phyloP scores from a whole-genome alignment of 2,888 invertebrate species.

The Disparrhopalites patrizii region DNA sequence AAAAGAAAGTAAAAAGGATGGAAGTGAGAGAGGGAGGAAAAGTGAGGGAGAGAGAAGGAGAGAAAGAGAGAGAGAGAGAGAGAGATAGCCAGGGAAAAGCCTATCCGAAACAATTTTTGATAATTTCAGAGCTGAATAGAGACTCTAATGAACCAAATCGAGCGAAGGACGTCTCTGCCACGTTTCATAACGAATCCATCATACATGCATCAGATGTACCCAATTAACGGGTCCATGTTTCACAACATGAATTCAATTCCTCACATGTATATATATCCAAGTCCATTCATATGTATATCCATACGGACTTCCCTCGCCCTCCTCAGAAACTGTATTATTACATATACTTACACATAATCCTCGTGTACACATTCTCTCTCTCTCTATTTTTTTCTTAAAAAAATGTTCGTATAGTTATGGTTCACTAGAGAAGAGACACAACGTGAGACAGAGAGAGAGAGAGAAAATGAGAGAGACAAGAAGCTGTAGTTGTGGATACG shows the following conservation, averaged over 20 bases:
- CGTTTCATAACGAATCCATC: constrained; percentile 5
- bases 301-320: too few relatives aligned
- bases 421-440: not conserved
- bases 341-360: not conserved
- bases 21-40: not conserved
- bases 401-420: not conserved
- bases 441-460: not conserved
- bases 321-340: not conserved
- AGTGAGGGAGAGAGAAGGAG: not conserved
- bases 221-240: constrained; percentile 18
- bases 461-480: not conserved
- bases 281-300: too few relatives aligned
- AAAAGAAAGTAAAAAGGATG: too few relatives aligned
- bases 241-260: constrained; percentile 23
- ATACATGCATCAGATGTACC: constrained; percentile 3
- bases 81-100: constrained; percentile 25
- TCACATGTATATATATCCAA: not conserved
- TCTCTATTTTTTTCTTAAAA: not conserved
- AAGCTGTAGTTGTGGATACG: too few relatives aligned
- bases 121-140: constrained; percentile 44
- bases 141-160: constrained; percentile 46
- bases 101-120: constrained; percentile 46
- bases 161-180: constrained; percentile 35
- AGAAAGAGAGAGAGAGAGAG: constrained; percentile 10
- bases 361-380: not conserved